phyloP scores from a whole-genome alignment of 2,888 invertebrate species.

The Deilephila porcellus region DNA sequence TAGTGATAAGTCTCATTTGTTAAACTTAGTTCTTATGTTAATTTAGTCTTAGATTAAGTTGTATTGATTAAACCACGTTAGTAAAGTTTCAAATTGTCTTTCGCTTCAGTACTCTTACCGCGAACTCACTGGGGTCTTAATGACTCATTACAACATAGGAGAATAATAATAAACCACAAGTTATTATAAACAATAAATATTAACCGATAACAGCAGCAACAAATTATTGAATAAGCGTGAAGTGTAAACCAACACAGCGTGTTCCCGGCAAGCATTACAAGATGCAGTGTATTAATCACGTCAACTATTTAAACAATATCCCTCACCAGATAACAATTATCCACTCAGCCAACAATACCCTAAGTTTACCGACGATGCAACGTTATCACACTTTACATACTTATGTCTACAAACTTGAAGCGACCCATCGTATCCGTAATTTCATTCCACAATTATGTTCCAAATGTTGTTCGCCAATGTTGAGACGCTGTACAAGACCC shows the following conservation, averaged over 20 bases:
- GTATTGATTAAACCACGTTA: too few species aligned
- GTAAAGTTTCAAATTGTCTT: too few species aligned
- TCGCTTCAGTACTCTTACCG: too few species aligned
- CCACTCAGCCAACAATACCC: conserved; percentile 9
- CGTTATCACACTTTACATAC: not conserved
- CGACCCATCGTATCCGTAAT: not conserved
- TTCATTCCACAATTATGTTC: not conserved
- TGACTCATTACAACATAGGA: too few species aligned
- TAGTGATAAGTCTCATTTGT: too few species aligned
- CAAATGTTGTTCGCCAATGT: conserved; percentile 22
- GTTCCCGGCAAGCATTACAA: not conserved
- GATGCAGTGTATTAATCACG: conserved; percentile 12
- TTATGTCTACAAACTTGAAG: not conserved
- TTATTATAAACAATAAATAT: not conserved
- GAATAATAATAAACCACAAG: not conserved
- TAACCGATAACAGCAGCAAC: not conserved
- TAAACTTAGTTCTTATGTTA: too few species aligned
- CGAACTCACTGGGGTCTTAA: too few species aligned
- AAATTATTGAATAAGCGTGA: not conserved
- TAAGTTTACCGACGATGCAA: conserved; percentile 4
- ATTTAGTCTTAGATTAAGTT: too few species aligned
- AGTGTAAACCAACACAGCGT: not conserved
- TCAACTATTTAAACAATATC: conserved; percentile 14
- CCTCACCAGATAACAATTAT: conserved; percentile 17
- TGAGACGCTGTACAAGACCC: conserved; percentile 30